These are phyloP conservation scores for Rhagonycha lutea DNA, from an alignment of 2,888 invertebrate genomes.

Conservation along the genomic window DNA sequence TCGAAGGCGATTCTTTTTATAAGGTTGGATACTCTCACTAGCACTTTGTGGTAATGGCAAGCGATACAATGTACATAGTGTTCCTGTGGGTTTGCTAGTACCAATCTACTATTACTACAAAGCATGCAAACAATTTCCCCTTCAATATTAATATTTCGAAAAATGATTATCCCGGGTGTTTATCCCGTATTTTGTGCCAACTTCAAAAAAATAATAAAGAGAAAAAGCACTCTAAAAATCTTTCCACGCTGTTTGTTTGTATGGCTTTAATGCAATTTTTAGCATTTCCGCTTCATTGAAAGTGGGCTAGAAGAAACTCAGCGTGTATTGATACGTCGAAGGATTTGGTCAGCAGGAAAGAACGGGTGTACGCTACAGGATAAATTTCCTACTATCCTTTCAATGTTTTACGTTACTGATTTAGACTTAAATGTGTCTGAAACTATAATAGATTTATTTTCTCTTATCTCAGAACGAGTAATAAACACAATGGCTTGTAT, in stretches of 20 bases:
- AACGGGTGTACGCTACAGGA: conserved; percentile 38
- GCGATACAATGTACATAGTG: conserved; percentile 18
- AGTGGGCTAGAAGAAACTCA: conserved; percentile 38
- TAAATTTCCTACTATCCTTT: conserved; percentile 40
- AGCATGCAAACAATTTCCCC: conserved; percentile 11
- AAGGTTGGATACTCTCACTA: conserved; percentile 23
- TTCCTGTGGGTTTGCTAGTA: conserved; percentile 20
- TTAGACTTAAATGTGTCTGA: conserved; percentile 21
- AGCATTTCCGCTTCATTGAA: conserved; percentile 30
- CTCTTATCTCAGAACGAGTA: conserved; percentile 12
- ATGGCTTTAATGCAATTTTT: conserved; percentile 12
- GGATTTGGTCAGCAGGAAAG: conserved; percentile 45
- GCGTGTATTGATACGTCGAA: conserved; percentile 42
- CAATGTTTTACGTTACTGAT: conserved; percentile 28
- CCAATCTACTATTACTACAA: conserved; percentile 17
- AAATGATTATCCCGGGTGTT: not conserved
- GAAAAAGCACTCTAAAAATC: not conserved
- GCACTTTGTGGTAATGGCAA: conserved; percentile 27
- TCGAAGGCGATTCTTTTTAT: conserved; percentile 11
- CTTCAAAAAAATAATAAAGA: not conserved
- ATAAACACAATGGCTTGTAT: not conserved
- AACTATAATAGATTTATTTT: conserved; percentile 20
- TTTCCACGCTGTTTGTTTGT: conserved; percentile 6
- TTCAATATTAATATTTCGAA: not conserved
- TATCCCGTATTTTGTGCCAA: not conserved